These are phyloP conservation scores for Hemitrygon akajei DNA, from an alignment of 2,797 vertebrate species.

Conservation along the genomic window DNA sequence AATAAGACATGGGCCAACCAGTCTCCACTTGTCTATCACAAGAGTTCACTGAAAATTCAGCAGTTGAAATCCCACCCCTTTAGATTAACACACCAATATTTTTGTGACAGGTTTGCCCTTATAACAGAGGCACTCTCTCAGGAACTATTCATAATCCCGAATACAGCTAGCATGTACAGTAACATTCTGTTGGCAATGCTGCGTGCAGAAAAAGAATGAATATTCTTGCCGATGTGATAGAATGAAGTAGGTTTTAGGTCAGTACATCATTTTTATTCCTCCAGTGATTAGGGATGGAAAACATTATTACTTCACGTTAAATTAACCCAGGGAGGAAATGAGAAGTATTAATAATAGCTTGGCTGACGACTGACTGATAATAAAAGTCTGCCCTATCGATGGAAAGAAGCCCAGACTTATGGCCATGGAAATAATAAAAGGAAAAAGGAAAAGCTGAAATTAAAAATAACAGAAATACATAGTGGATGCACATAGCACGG, in stretches of 20 bases:
- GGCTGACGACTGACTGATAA: slow-evolving; percentile 29
- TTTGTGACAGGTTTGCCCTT: neutral
- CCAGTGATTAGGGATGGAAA: slow-evolving; percentile 35
- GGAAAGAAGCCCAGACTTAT: slow-evolving; percentile 22
- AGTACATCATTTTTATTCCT: neutral
- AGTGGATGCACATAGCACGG: neutral
- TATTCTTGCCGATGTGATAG: neutral
- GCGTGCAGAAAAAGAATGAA: too few species aligned
- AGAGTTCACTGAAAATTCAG: slow-evolving; percentile 1
- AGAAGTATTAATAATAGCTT: slow-evolving; percentile 34
- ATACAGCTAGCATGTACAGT: neutral
- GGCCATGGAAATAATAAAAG: slow-evolving; percentile 35
- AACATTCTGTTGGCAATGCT: neutral
- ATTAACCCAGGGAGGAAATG: slow-evolving; percentile 20
- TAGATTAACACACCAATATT: neutral
- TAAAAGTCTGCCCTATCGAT: neutral
- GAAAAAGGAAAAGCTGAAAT: slow-evolving; percentile 17
- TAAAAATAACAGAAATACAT: neutral
- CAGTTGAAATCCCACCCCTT: slow-evolving; percentile 5
- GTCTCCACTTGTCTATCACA: slow-evolving; percentile 29
- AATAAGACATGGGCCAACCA: slow-evolving; percentile 23
- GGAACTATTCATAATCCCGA: neutral
- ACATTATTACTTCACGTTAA: slow-evolving; percentile 28
- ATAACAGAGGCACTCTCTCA: slow-evolving; percentile 8
- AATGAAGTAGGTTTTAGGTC: neutral